Evolutionary conservation across 2,113 vertebrate species (phyloP).

Genomic region (Neodontobutis hainanensis): DNA sequence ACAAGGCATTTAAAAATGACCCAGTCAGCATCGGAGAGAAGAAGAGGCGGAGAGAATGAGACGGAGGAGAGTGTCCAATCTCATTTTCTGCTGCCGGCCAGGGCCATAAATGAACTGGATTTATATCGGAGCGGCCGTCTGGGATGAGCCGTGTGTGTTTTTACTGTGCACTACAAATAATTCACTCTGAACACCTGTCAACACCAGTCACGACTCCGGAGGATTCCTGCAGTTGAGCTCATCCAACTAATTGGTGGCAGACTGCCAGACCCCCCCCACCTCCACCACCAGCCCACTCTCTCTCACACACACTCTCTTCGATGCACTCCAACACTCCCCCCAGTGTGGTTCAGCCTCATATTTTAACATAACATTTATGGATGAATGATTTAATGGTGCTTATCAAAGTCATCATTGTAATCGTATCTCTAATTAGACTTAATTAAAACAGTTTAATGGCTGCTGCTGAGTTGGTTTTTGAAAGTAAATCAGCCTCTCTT

Average conservation of each 20-base stretch:
- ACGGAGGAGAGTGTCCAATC: constrained; percentile 62
- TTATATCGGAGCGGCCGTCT: constrained; percentile 62
- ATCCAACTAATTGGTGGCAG: constrained; percentile 89
- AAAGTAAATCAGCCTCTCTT: constrained; percentile 79
- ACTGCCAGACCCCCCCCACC: constrained; percentile 68
- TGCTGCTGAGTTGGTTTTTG: constrained; percentile 83
- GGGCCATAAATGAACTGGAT: constrained; percentile 70
- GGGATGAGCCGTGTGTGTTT: constrained; percentile 43
- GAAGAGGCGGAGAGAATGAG: not conserved
- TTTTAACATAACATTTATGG: constrained; percentile 96
- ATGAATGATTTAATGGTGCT: constrained; percentile 94
- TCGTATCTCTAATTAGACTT: constrained; percentile 96
- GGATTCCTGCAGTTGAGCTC: constrained; percentile 84
- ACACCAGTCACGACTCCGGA: constrained; percentile 75
- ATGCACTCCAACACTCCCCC: not conserved
- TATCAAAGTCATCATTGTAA: constrained; percentile 97
- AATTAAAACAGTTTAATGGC: constrained; percentile 97
- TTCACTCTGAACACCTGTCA: constrained; percentile 80
- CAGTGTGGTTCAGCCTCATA: constrained; percentile 14
- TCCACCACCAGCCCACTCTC: constrained; percentile 14
- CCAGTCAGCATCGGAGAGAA: constrained; percentile 66
- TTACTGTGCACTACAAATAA: constrained; percentile 54
- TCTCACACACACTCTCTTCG: not conserved
- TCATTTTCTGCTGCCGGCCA: constrained; percentile 68
- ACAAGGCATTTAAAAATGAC: constrained; percentile 82